phyloP scores from a whole-genome alignment of 2,797 vertebrate species.

The Trichosurus vulpecula region DNA sequence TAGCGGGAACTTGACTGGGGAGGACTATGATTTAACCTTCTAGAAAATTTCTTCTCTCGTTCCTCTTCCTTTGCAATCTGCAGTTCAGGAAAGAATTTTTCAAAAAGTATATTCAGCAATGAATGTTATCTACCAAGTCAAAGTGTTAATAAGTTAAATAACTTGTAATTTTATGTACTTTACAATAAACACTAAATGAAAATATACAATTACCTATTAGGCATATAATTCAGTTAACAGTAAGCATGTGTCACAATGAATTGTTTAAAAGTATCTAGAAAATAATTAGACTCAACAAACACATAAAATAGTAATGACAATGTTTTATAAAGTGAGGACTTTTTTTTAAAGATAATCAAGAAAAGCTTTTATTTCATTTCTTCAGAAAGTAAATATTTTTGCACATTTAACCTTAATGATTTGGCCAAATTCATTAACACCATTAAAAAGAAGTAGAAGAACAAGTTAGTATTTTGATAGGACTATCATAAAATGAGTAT shows the following conservation, averaged over 20 bases:
- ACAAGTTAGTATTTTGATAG: neutral
- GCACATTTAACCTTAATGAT: neutral
- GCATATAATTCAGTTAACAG: constrained; percentile 25
- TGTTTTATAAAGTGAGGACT: neutral
- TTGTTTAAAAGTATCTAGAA: constrained; percentile 42
- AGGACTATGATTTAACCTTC: constrained; percentile 95
- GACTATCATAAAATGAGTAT: neutral
- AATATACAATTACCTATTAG: constrained; percentile 38
- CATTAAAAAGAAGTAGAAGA: neutral
- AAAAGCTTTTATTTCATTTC: neutral
- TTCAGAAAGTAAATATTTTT: neutral
- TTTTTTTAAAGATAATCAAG: neutral
- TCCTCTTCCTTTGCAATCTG: constrained; percentile 94
- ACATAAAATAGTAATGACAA: neutral
- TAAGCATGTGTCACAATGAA: constrained; percentile 27
- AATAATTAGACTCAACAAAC: neutral
- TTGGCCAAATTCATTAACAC: neutral
- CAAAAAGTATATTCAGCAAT: constrained; percentile 34
- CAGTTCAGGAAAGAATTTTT: constrained; percentile 50
- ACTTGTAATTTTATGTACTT: constrained; percentile 31
- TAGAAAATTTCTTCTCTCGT: constrained; percentile 95
- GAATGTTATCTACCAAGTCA: constrained; percentile 20
- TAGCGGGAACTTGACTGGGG: constrained; percentile 94
- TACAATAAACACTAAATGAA: constrained; percentile 47
- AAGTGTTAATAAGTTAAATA: constrained; percentile 43